These are phyloP conservation scores for Ceramica pisi DNA, from an alignment of 2,888 invertebrate genomes.

Conservation along the genomic window DNA sequence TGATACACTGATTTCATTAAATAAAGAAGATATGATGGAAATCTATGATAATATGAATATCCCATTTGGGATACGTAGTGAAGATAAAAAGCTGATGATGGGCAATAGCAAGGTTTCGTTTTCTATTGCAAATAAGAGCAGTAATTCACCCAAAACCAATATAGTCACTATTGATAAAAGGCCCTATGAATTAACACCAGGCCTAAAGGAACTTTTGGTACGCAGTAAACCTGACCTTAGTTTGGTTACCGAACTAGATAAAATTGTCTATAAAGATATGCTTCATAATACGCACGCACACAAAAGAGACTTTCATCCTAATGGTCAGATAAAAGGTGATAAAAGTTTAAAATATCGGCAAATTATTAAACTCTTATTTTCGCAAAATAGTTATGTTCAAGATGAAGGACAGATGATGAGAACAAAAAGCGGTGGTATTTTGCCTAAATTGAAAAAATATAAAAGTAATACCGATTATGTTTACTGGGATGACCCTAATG, in stretches of 20 bases:
- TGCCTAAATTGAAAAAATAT: background rate
- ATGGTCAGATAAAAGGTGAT: too few relatives aligned
- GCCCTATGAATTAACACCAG: background rate
- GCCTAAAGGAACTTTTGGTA: background rate
- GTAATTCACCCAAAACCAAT: background rate
- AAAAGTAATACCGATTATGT: background rate
- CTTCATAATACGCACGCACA: background rate
- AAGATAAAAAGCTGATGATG: background rate
- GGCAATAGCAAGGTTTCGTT: background rate
- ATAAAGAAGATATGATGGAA: constrained; percentile 9
- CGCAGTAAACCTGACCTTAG: background rate
- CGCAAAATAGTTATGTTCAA: too few relatives aligned
- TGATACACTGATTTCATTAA: constrained; percentile 4
- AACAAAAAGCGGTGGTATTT: background rate
- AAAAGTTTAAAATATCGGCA: too few relatives aligned
- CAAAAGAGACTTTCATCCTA: background rate
- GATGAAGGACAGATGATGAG: background rate
- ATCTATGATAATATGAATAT: too few relatives aligned
- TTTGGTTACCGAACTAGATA: background rate
- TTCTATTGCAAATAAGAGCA: background rate
- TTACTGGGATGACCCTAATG: background rate
- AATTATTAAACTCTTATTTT: too few relatives aligned
- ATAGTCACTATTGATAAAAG: background rate
- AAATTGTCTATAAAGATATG: background rate
- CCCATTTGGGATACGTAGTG: background rate